Conservation (phyloP, 1,140 invertebrate genomes). For the Drosophila suzukii region DNA sequence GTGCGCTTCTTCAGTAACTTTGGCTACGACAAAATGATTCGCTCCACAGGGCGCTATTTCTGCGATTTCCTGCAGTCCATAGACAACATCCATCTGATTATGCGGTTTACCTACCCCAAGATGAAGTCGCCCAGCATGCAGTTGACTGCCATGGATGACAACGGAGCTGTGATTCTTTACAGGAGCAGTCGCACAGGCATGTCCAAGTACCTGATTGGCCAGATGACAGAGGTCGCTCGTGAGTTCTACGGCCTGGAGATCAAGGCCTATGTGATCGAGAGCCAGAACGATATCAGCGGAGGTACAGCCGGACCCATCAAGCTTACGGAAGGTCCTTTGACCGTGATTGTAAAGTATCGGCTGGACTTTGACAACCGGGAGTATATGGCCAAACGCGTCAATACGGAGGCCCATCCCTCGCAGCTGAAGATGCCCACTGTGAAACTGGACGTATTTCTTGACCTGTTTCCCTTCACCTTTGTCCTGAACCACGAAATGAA, state of each 20-base stretch:
- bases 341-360: conserved; percentile 89
- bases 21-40: conserved; percentile 93
- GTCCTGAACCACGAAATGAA: conserved; percentile 78
- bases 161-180: conserved; percentile 92
- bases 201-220: conserved; percentile 93
- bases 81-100: conserved; percentile 95
- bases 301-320: conserved; percentile 80
- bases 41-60: conserved; percentile 93
- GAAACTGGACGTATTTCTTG: conserved; percentile 88
- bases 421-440: conserved; percentile 87
- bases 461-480: conserved; percentile 90
- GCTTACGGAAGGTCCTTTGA: conserved; percentile 85
- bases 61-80: conserved; percentile 95
- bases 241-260: conserved; percentile 91
- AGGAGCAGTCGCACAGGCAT: conserved; percentile 91
- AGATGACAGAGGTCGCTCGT: conserved; percentile 92
- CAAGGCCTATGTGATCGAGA: conserved; percentile 89
- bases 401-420: conserved; percentile 85
- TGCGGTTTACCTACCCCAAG: conserved; percentile 95
- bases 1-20: conserved; percentile 94
- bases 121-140: conserved; percentile 96
- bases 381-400: conserved; percentile 86
- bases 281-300: conserved; percentile 85
- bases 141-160: conserved; percentile 90
- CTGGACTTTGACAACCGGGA: conserved; percentile 93